phyloP scores from a whole-genome alignment of 1,140 invertebrate species.

The Drosophila kikkawai region DNA sequence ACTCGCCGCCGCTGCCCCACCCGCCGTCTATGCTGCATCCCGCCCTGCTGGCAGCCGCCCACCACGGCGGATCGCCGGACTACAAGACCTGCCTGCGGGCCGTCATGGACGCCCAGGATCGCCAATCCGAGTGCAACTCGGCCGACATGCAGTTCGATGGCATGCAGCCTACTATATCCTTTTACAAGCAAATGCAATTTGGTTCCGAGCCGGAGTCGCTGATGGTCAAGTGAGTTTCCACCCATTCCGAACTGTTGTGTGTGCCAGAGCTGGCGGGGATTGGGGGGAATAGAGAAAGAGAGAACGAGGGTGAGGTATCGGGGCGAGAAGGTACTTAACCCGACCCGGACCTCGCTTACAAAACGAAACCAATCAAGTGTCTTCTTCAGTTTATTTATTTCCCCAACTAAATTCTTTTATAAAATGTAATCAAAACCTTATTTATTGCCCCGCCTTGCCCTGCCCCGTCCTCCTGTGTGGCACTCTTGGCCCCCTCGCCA shows the following conservation, averaged over 20 bases:
- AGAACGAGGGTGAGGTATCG: background rate
- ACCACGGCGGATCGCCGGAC: slow-evolving; percentile 91
- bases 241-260: slow-evolving; percentile 40
- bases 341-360: slow-evolving; percentile 66
- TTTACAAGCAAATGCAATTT: slow-evolving; percentile 87
- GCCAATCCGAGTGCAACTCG: slow-evolving; percentile 94
- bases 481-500: slow-evolving; percentile 2
- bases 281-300: slow-evolving; percentile 4
- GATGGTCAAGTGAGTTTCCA: slow-evolving; percentile 82
- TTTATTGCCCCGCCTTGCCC: slow-evolving; percentile 59
- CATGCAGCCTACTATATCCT: slow-evolving; percentile 97
- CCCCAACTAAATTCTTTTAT: slow-evolving; percentile 82
- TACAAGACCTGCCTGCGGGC: slow-evolving; percentile 88
- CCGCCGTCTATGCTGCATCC: slow-evolving; percentile 92
- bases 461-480: background rate
- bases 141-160: slow-evolving; percentile 94
- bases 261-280: slow-evolving; percentile 37
- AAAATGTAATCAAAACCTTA: slow-evolving; percentile 85
- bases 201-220: slow-evolving; percentile 58
- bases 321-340: slow-evolving; percentile 49
- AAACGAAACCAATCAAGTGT: slow-evolving; percentile 84
- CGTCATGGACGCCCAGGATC: slow-evolving; percentile 92
- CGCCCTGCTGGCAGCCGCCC: slow-evolving; percentile 91
- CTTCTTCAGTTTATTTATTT: slow-evolving; percentile 82
- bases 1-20: slow-evolving; percentile 92